phyloP scores from a whole-genome alignment of 2,888 invertebrate genomes.

The Lasius fuliginosus region DNA sequence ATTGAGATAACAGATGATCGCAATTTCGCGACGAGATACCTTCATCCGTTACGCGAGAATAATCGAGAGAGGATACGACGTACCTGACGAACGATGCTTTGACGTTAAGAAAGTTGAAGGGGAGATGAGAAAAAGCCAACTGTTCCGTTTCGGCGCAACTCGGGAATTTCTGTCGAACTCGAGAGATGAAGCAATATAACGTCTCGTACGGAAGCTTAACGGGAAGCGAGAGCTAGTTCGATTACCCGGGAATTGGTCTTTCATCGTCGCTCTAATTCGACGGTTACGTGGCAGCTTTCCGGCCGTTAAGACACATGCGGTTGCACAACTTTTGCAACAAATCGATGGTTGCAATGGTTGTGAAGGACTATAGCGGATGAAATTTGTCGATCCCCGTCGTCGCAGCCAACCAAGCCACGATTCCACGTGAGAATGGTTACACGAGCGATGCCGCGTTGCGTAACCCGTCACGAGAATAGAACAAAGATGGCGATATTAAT shows the following conservation, averaged over 20 bases:
- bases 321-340: constrained; percentile 34
- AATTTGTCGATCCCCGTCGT: neutral
- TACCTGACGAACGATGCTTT: constrained; percentile 33
- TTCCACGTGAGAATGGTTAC: neutral
- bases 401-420: neutral
- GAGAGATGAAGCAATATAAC: constrained; percentile 55
- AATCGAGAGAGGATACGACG: neutral
- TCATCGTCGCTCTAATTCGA: constrained; percentile 67
- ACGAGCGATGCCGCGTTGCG: constrained; percentile 27
- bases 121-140: constrained; percentile 50
- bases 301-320: constrained; percentile 50
- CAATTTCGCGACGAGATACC: neutral
- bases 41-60: constrained; percentile 24
- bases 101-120: constrained; percentile 40
- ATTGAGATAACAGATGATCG: neutral
- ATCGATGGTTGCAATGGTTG: constrained; percentile 8
- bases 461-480: constrained; percentile 41
- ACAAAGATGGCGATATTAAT: constrained; percentile 14
- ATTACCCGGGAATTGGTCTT: constrained; percentile 68
- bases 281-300: constrained; percentile 61
- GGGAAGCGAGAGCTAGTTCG: constrained; percentile 59
- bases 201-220: constrained; percentile 44
- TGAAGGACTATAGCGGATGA: neutral
- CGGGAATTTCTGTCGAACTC: constrained; percentile 48
- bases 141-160: neutral